Base-by-base conservation (phyloP, 2,113 vertebrate species). In the Dinomys branickii region DNA sequence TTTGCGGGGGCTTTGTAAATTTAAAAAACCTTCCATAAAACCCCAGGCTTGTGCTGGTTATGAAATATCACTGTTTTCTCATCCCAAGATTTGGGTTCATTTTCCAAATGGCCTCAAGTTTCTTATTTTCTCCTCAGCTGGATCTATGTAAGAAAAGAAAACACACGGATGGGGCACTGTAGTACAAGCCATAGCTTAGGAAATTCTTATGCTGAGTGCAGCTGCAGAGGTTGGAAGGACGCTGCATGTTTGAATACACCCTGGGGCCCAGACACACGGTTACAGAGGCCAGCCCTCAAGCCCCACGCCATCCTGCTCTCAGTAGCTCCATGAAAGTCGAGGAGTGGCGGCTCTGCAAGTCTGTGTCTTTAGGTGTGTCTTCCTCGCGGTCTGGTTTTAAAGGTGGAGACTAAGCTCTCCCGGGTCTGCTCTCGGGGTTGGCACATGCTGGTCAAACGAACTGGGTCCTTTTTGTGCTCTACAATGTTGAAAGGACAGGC, bases 401-500 rank as follows among this genome's bases (percentile, higher is more conserved):
- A 99, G 30, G 98, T 98, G 77, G 98, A 97, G 94, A 99, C 95
- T 75, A 99, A 98, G 92, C 97, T 99, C 17, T 97, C 97, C 63
- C 0, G 97, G 93, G 91, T 47, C 75, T 96, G 96, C 92, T 98
- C 97, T 28, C 24, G 98, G 90, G 98, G 94, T 63, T 98, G 98
- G 3, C 93, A 95, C 98, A 99, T 98, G 97, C 99, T 98, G 19
- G 98, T 96, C 95, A 99, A 98, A 85, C 98, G 98, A 97, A 99
- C 97, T 0, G 99, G 99, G n/a, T 99, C 99, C 0, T 69, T 98
- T 97, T 87, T 99, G 54, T 69, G 98, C 94, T 99, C 99, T 50
- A 96, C 98, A 90, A 98, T 82, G 92, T 99, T 99, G 98, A 99
- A 99, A 44, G 99, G 98, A 97, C 99, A 99, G 92, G 94, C 91